These are phyloP conservation scores for Thamnaconus septentrionalis DNA, from an alignment of 2,113 vertebrate species.

Conservation along the genomic window DNA sequence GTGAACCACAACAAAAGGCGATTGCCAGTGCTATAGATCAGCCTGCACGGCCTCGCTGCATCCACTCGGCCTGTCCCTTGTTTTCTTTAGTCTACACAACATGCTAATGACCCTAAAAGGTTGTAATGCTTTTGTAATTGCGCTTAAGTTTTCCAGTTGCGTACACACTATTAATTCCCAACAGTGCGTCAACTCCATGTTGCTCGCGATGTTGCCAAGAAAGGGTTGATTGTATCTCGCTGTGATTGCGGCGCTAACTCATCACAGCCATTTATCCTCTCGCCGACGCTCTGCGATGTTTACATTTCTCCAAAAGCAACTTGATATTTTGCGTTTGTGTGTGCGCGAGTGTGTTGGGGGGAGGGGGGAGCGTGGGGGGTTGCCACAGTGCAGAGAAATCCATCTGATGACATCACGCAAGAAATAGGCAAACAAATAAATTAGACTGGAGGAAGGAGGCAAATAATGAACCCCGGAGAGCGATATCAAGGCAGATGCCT, in stretches of 20 bases:
- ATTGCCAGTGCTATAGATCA: too few relatives aligned
- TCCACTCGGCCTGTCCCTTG: neutral
- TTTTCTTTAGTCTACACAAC: constrained; percentile 16
- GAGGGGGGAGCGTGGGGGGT: too few relatives aligned
- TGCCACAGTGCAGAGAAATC: constrained; percentile 25
- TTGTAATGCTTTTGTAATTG: constrained; percentile 33
- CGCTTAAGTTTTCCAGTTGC: constrained; percentile 15
- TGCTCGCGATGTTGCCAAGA: constrained; percentile 17
- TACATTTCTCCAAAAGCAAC: constrained; percentile 32
- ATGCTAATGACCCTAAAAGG: constrained; percentile 17
- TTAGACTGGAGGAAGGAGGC: constrained; percentile 10
- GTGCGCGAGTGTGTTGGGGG: too few relatives aligned
- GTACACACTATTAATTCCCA: constrained; percentile 9
- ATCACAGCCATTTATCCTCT: constrained; percentile 41
- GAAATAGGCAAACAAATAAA: constrained; percentile 27
- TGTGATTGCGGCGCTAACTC: constrained; percentile 19
- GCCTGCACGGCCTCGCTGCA: too few relatives aligned
- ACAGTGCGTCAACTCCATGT: constrained; percentile 13
- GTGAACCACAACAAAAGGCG: too few relatives aligned
- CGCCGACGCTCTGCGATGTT: constrained; percentile 26
- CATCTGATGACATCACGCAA: constrained; percentile 11
- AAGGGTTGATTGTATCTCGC: constrained; percentile 33
- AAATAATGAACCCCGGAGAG: constrained; percentile 24
- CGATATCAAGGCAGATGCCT: constrained; percentile 26
- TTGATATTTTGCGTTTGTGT: constrained; percentile 22